phyloP scores from a whole-genome alignment of 2,797 vertebrate species.

The Syndactyla subalaris region DNA sequence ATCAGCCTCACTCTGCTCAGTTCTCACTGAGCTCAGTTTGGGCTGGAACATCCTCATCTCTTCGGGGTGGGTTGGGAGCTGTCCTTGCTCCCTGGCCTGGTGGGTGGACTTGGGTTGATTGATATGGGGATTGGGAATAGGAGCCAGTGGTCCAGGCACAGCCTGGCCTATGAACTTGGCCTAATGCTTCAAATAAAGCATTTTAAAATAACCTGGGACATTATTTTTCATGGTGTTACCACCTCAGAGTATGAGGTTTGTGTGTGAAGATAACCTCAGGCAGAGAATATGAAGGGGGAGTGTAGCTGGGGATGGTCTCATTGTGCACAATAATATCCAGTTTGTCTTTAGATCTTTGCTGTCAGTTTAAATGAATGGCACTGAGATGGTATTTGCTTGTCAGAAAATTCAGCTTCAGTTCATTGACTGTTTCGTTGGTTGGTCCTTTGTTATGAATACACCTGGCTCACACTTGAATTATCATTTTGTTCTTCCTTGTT shows the following conservation, averaged over 20 bases:
- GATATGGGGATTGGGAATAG: not conserved
- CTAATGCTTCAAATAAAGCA: not conserved
- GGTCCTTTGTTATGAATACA: not conserved
- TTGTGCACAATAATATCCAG: not conserved
- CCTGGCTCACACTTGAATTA: conserved; percentile 6
- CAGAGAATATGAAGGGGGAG: not conserved
- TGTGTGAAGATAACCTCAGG: not conserved
- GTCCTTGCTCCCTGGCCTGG: not conserved
- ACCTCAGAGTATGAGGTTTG: not conserved
- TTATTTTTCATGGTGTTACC: not conserved
- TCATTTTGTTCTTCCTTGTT: not conserved
- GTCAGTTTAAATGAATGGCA: not conserved
- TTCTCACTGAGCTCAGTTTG: not conserved
- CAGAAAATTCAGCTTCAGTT: not conserved
- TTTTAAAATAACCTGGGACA: not conserved
- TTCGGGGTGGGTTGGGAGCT: not conserved
- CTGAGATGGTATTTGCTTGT: not conserved
- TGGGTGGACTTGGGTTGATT: not conserved
- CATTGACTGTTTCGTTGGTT: not conserved
- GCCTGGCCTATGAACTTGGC: not conserved
- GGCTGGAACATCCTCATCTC: not conserved
- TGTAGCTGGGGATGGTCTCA: not conserved
- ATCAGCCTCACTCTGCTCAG: not conserved
- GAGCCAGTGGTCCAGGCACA: not conserved
- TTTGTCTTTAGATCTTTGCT: not conserved